phyloP scores from a whole-genome alignment of 1,140 invertebrate genomes.

The Carposina sasakii region DNA sequence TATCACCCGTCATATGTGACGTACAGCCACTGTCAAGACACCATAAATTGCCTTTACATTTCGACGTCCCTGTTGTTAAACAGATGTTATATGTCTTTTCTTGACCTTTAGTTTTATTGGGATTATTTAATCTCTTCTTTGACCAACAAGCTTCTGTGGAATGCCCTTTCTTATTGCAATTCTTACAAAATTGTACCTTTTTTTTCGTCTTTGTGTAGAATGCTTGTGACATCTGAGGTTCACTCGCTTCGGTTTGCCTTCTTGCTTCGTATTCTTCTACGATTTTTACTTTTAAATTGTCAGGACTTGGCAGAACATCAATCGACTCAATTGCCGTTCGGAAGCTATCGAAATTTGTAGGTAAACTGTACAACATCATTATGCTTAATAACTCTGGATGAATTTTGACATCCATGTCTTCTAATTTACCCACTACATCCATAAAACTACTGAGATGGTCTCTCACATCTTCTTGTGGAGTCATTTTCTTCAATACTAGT shows the following conservation, averaged over 20 bases:
- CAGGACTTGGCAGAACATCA: no score
- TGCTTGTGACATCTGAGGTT: no score
- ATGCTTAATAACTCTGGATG: neutral
- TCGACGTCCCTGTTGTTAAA: neutral
- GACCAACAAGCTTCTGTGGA: neutral
- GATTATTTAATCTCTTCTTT: no score
- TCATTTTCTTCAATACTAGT: neutral
- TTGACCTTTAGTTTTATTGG: no score
- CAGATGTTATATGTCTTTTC: neutral
- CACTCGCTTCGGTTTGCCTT: neutral
- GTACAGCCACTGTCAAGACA: conserved; percentile 12
- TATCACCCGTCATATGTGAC: conserved; percentile 5
- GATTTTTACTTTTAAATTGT: no score
- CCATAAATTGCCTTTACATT: no score
- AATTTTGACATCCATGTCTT: neutral
- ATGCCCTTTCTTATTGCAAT: neutral
- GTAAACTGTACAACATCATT: no score
- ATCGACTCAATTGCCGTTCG: no score
- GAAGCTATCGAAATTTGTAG: no score
- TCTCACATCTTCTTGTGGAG: neutral
- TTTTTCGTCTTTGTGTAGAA: conserved; percentile 7
- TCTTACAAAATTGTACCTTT: conserved; percentile 3
- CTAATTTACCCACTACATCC: neutral
- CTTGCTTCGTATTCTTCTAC: no score
- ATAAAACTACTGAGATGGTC: neutral